Evolutionary conservation across 2,797 vertebrate genomes (phyloP).

Genomic region (Chloroceryle inda): DNA sequence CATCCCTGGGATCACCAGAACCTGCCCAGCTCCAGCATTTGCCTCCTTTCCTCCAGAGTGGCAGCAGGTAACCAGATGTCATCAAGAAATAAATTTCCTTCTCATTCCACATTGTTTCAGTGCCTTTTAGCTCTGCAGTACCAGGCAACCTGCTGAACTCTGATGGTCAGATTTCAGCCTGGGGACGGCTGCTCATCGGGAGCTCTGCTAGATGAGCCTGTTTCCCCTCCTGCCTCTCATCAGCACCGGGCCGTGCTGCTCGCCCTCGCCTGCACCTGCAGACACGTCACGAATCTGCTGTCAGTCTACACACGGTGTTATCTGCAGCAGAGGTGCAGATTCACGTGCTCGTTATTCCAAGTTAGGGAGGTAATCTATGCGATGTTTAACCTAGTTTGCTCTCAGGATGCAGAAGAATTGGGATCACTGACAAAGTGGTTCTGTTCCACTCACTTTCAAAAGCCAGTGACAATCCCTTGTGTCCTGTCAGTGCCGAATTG

Average conservation of each 20-base stretch:
- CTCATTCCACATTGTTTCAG: neutral
- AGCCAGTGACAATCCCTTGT: neutral
- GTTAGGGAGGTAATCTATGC: neutral
- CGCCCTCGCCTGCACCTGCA: accelerated
- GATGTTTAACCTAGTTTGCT: neutral
- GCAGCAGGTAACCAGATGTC: neutral
- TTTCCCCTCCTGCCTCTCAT: neutral
- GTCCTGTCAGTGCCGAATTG: neutral
- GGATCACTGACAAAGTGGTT: accelerated
- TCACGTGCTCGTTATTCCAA: neutral
- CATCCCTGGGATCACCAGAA: neutral
- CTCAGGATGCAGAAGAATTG: neutral
- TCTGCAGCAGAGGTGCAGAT: neutral
- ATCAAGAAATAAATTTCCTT: neutral
- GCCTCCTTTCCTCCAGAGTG: neutral
- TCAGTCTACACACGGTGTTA: neutral
- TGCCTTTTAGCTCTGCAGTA: neutral
- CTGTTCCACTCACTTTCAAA: neutral
- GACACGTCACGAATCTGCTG: neutral
- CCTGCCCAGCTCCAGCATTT: neutral
- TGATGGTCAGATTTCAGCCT: neutral
- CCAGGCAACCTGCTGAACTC: neutral
- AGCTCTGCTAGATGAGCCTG: neutral
- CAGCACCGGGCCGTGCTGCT: neutral
- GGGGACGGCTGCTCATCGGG: neutral